Evolutionary conservation across 2,888 invertebrate species (phyloP), one percentile per base, ranked within the genome.

Genomic region (Drosophila colorata): DNA sequence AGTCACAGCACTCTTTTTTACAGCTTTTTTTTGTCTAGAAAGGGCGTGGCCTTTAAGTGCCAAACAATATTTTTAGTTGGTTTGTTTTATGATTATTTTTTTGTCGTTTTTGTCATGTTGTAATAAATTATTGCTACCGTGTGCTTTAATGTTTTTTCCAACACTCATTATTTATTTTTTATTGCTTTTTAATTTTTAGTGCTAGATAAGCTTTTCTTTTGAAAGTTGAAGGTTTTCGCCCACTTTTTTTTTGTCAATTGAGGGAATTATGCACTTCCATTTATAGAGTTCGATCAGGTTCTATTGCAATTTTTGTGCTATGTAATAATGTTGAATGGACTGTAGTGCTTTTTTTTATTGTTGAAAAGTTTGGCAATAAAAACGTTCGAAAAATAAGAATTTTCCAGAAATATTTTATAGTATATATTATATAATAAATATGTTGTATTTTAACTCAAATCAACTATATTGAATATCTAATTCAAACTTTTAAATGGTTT

Each of bases 21-120:
- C 47, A 25, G 28, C 52, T 61, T 52, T 48, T 60, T 46, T 63
- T 13, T 52, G 43, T 46, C 18, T 43, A 38, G 37, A 25, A 64
- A 70, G 78, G 79, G 74, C 74, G 83, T 83, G 81, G 78, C 63
- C 16, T 52, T 52, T 59, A 56, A 59, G 56, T 68, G 68, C 48
- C 56, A 72, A 64, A 52, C 48, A 53, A 58, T 43, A 20, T 51
- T 37, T 23, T 11, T 11, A 41, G 37, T 41, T 38, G 25, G n/a
- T 25, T 47, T 57, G n/a, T 60, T 35, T 46, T 33, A 14, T 14
- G 3, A 3, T 33, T 68, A 40, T 51, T 37, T 41, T 41, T 23
- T 48, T 61, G 53, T 48, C 40, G 2, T 46, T 16, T 18, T 31
- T 31, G 13, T 46, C 16, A 46, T 64, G 60, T 52, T 64, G 60